Base-by-base conservation (phyloP, 2,113 vertebrate genomes). In the Anseranas semipalmata region DNA sequence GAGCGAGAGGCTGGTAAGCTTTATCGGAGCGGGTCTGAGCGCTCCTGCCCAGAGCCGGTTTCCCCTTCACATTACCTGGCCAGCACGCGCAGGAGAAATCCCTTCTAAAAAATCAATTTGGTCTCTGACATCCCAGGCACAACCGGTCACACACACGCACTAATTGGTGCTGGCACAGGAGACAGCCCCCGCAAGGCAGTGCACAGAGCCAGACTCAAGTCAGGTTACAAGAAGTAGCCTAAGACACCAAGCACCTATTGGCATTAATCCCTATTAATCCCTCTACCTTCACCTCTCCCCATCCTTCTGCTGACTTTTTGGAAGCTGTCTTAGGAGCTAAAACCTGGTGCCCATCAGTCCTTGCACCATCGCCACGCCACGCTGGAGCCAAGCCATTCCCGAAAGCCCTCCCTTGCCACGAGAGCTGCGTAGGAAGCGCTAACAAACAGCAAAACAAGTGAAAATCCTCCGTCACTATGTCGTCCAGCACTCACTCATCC, bases 141-240 rank as follows among this genome's bases (percentile, higher is more conserved):
- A 0, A 77, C 19, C 5, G 1, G 50, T 91, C 66, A 33, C 22
- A 2, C 35, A 2, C 35, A 6, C 7, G 5, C 3, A 2, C 15
- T 85, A 24, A 66, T 52, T 2, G 0, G 43, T 45, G 35, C 81
- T 50, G 37, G 66, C 66, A 65, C 17, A 43, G 50, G 52, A 46
- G 59, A 41, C 3, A 12, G 39, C 21, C 25, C 62, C 43, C 17
- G 19, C 33, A n/a, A 15, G 15, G 12, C 35, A 9, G 27, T 7
- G 13, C 39, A 20, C 4, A 63, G 48, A 81, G 20, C 25, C 48
- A 55, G 39, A 18, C 55, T 75, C 21, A 48, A 50, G 67, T n/a
- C 55, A 46, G 15, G 53, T 46, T 53, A 74, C 19, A 74, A 60
- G 24, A 74, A 60, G 17, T 62, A 18, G 70, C 30, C 22, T 43